A percentile compares a stretch with the other conserved stretches of the same genome.
Evolutionary conservation across 2,113 vertebrate genomes (phyloP).

Genomic region (Pomatorhinus ruficollis): DNA sequence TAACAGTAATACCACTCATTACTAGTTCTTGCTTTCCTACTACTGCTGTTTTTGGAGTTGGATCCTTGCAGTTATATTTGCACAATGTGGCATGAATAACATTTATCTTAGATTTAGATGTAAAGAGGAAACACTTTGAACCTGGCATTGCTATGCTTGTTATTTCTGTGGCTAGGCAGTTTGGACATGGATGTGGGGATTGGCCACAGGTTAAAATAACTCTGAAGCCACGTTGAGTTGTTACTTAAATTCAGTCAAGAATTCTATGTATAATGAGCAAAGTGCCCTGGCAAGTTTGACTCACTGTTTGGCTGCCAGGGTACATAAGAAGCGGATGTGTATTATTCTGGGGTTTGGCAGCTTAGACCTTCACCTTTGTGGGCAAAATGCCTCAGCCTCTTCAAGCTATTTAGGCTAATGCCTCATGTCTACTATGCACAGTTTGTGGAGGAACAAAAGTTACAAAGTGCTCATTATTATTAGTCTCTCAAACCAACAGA

Average conservation of each 20-base stretch:
- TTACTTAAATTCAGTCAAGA: slow-evolving; percentile 24
- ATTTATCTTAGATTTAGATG: slow-evolving; percentile 28
- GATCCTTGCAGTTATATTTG: slow-evolving; percentile 20
- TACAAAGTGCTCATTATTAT: not conserved
- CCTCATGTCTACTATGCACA: not conserved
- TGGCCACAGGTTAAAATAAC: slow-evolving; percentile 58
- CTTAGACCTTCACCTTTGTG: not conserved
- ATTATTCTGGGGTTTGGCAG: slow-evolving; percentile 27
- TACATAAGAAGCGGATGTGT: slow-evolving; percentile 2
- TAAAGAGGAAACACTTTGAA: slow-evolving; percentile 39
- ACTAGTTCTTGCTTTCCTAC: not conserved
- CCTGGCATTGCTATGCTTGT: slow-evolving; percentile 36
- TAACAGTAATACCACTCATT: not conserved
- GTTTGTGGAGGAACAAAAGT: not conserved
- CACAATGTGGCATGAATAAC: slow-evolving; percentile 22
- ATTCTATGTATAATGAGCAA: slow-evolving; percentile 12
- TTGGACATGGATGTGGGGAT: not conserved
- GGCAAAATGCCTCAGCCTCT: not conserved
- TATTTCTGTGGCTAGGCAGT: slow-evolving; percentile 50
- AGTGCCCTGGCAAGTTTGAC: not conserved
- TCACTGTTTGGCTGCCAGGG: not conserved
- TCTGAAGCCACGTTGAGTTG: not conserved
- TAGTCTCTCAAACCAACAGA: not conserved
- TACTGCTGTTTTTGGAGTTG: not conserved
- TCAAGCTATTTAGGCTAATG: not conserved